phyloP scores from a whole-genome alignment of 2,797 vertebrate species.

The Myotis vivesi region DNA sequence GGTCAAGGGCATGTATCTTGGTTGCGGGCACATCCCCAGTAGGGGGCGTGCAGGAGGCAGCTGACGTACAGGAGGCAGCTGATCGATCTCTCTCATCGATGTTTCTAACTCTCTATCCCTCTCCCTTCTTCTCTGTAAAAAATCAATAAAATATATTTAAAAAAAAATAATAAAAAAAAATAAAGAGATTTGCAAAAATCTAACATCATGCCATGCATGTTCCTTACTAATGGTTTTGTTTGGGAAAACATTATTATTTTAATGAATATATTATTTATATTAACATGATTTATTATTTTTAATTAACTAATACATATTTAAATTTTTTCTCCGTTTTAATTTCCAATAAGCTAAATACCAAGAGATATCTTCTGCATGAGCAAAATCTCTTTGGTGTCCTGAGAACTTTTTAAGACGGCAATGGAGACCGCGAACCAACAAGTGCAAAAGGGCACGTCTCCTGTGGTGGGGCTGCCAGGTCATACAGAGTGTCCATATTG shows the following conservation, averaged over 20 bases:
- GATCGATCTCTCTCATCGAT: too few relatives aligned
- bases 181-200: neutral
- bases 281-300: neutral
- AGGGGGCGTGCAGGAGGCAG: too few relatives aligned
- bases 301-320: neutral
- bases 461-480: neutral
- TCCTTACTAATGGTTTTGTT: conserved; percentile 1
- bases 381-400: neutral
- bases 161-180: too few relatives aligned
- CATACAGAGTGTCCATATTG: neutral
- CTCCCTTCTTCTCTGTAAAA: too few relatives aligned
- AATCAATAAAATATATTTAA: too few relatives aligned
- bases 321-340: conserved; percentile 22
- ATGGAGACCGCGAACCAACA: neutral
- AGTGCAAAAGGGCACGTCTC: neutral
- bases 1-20: too few relatives aligned
- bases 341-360: neutral
- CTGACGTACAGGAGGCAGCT: too few relatives aligned
- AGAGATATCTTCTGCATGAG: neutral
- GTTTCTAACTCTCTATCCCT: too few relatives aligned
- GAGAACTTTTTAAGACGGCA: neutral
- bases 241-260: conserved; percentile 27
- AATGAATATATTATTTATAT: conserved; percentile 2
- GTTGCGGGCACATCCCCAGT: too few relatives aligned
- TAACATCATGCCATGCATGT: neutral